These are phyloP conservation scores for Apostichopus californicus DNA, from an alignment of 35 echinoderm and acorn worm species.

Conservation along the genomic window DNA sequence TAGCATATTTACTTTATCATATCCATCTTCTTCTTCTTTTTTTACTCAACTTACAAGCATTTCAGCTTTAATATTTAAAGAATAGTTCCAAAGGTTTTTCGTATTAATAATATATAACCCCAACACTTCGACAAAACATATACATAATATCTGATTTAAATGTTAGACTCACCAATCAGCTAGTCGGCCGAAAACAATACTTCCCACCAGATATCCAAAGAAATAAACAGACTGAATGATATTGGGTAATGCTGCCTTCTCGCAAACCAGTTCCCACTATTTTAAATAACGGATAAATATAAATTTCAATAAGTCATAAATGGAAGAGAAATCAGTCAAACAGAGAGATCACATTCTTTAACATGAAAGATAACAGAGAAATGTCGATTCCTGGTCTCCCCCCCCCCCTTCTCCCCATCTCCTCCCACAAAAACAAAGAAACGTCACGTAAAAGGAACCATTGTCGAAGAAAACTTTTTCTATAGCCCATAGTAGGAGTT, in stretches of 20 bases:
- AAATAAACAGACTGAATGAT: neutral
- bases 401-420: no score
- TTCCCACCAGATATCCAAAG: neutral
- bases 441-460: no score
- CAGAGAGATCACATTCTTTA: no score
- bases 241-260: neutral
- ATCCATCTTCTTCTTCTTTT: neutral
- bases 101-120: neutral
- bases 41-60: no score
- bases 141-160: neutral
- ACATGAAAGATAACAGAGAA: no score
- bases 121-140: neutral
- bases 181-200: neutral
- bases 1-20: neutral
- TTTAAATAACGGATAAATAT: neutral
- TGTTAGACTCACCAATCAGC: constrained; percentile 1
- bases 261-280: constrained; percentile 28
- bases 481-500: no score
- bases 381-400: no score
- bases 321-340: no score
- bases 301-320: no score
- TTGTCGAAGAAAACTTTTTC: no score
- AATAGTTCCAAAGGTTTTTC: neutral
- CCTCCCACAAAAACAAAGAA: no score
- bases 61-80: no score